Conservation (phyloP, 1,140 invertebrate species). For the Pentalonia nigronervosa region DNA sequence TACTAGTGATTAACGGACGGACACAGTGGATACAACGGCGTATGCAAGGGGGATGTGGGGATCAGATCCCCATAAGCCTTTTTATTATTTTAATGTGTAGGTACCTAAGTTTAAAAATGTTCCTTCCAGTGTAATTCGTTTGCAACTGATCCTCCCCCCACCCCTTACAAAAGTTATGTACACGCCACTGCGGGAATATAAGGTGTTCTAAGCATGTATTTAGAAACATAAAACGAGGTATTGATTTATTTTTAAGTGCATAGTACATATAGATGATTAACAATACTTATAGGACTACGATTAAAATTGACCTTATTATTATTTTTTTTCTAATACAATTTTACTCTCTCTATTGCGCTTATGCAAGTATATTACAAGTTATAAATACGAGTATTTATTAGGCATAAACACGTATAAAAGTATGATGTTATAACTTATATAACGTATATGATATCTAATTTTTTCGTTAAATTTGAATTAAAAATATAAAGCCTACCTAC, state of each 20-base stretch:
- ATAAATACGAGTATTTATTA: neutral
- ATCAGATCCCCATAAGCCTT: too few species aligned
- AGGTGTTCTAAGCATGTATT: too few species aligned
- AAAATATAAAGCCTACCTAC: neutral
- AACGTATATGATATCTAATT: neutral
- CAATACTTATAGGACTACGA: neutral
- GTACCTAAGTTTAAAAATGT: too few species aligned
- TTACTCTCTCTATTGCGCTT: neutral
- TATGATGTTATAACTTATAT: neutral
- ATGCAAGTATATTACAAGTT: neutral
- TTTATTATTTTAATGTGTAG: too few species aligned
- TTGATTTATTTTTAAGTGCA: neutral
- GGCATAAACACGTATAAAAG: neutral
- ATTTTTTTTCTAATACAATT: neutral
- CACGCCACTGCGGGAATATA: too few species aligned
- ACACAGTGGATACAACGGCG: too few species aligned
- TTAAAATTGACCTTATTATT: too few species aligned
- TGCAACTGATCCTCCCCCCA: too few species aligned
- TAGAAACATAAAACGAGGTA: neutral
- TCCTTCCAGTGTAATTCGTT: too few species aligned
- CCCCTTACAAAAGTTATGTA: too few species aligned
- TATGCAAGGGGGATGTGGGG: too few species aligned
- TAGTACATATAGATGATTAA: neutral
- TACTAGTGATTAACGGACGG: too few species aligned
- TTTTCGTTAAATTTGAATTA: neutral